Evolutionary conservation across 2,113 vertebrate genomes (phyloP).

Genomic region (Macheiramphus alcinus): DNA sequence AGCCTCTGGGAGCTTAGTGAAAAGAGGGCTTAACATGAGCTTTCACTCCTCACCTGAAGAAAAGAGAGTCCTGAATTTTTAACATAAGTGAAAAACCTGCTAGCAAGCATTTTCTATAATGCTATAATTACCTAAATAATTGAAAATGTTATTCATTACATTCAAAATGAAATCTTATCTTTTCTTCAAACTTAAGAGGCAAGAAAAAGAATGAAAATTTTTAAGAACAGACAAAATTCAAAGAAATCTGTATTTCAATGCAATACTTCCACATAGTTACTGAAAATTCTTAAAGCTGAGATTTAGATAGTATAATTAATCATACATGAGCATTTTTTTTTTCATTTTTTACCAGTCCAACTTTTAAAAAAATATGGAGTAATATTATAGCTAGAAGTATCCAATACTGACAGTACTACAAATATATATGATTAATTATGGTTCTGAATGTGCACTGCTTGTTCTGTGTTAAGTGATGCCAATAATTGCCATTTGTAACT

Average conservation of each 20-base stretch:
- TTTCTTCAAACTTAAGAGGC: neutral
- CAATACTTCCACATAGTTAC: neutral
- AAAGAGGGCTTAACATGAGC: neutral
- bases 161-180: neutral
- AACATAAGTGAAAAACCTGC: neutral
- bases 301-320: neutral
- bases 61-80: neutral
- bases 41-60: neutral
- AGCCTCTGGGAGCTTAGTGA: neutral
- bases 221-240: neutral
- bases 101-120: neutral
- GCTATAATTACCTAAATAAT: neutral
- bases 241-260: neutral
- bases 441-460: neutral
- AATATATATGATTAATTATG: neutral
- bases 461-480: neutral
- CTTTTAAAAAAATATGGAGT: neutral
- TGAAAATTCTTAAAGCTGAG: neutral
- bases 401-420: neutral
- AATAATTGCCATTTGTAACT: neutral
- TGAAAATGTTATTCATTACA: neutral
- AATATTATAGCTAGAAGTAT: neutral
- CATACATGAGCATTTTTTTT: neutral
- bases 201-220: neutral
- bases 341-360: neutral